These are phyloP conservation scores for Belonocnema kinseyi DNA, from an alignment of 1,140 invertebrate genomes.

Conservation along the genomic window DNA sequence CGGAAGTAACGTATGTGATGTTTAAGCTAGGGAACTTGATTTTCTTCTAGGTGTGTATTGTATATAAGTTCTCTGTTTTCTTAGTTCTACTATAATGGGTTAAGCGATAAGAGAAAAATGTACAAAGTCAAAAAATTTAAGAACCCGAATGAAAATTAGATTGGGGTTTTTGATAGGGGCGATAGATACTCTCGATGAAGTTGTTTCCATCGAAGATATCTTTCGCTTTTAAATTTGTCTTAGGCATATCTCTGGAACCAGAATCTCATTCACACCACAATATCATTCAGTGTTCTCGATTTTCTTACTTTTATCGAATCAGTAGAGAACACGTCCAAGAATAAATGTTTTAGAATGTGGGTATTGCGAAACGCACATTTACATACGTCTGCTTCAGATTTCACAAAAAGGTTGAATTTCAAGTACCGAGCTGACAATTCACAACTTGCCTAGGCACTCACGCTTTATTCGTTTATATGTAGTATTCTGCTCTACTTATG, in stretches of 20 bases:
- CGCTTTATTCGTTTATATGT: no score
- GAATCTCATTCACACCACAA: slow-evolving; percentile 6
- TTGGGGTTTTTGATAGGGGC: not conserved
- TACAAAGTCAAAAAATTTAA: slow-evolving; percentile 3
- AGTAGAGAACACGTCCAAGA: not conserved
- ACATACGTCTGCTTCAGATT: slow-evolving; percentile 4
- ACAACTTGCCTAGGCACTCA: no score
- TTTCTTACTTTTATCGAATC: slow-evolving; percentile 1
- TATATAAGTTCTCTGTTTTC: slow-evolving; percentile 18
- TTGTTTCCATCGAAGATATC: not conserved
- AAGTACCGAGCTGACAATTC: not conserved
- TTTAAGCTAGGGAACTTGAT: not conserved
- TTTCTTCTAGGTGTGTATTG: slow-evolving; percentile 14
- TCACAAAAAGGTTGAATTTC: not conserved
- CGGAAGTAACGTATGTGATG: slow-evolving; percentile 1
- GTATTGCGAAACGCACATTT: slow-evolving; percentile 1
- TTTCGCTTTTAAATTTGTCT: not conserved
- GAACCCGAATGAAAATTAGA: not conserved
- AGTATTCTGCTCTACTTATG: no score
- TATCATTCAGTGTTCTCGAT: slow-evolving; percentile 12
- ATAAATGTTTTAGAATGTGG: slow-evolving; percentile 12
- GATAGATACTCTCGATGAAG: not conserved
- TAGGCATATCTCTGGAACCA: slow-evolving; percentile 20
- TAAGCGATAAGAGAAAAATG: not conserved
- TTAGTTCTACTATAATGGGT: slow-evolving; percentile 4